Evolutionary conservation across 2,113 vertebrate genomes (phyloP).

Genomic region (Tympanuchus pallidicinctus): DNA sequence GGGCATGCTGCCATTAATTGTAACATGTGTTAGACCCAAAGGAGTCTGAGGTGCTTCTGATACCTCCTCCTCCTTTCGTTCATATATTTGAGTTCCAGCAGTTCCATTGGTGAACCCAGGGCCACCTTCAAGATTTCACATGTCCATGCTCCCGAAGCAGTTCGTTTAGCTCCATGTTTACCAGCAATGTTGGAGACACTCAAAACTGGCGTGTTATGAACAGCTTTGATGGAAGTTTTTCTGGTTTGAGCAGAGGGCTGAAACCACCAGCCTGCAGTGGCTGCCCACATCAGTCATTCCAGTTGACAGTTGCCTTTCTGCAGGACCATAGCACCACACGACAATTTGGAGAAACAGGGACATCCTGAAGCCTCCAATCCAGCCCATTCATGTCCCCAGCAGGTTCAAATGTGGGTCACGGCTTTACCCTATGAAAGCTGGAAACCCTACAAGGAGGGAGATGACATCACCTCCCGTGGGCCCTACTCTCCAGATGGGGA

Average conservation of each 20-base stretch:
- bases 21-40: background rate
- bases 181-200: background rate
- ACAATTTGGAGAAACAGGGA: no score
- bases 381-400: background rate
- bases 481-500: no score
- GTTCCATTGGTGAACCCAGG: background rate
- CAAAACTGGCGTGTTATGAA: background rate
- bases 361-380: background rate
- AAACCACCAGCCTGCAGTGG: background rate
- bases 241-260: accelerated
- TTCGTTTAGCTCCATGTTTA: background rate
- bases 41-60: background rate
- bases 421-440: no score
- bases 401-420: background rate
- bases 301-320: background rate
- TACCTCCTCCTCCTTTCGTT: background rate
- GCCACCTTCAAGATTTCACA: background rate
- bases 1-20: background rate
- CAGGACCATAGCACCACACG: accelerated
- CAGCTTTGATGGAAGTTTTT: accelerated
- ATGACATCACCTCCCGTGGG: no score
- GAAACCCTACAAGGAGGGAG: no score
- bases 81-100: accelerated
- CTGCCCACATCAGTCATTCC: background rate
- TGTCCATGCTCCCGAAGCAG: background rate